Evolutionary conservation across 1,140 invertebrate genomes (phyloP).

Genomic region (Colletes gigas): DNA sequence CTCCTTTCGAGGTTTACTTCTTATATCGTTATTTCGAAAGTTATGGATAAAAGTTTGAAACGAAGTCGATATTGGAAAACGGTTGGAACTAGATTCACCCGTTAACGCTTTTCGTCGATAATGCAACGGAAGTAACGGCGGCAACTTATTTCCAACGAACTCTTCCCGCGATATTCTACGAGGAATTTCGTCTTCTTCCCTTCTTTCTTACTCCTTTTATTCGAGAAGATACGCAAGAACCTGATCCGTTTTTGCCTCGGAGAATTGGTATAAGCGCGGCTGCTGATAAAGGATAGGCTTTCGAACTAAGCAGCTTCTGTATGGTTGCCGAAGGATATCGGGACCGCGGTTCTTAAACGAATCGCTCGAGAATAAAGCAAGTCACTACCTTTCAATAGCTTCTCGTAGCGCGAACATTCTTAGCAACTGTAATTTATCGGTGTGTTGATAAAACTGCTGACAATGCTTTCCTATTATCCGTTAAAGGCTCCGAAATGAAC

Average conservation of each 20-base stretch:
- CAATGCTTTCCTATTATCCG: neutral
- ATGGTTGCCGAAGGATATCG: neutral
- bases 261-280: neutral
- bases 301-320: neutral
- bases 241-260: neutral
- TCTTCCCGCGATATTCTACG: neutral
- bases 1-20: neutral
- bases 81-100: neutral
- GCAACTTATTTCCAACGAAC: constrained; percentile 12
- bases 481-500: neutral
- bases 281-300: constrained; percentile 9
- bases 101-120: constrained; percentile 28
- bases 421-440: constrained; percentile 1
- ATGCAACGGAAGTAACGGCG: constrained; percentile 12
- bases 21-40: constrained; percentile 3
- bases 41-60: constrained; percentile 16
- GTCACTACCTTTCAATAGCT: neutral
- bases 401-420: neutral
- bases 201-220: neutral
- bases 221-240: neutral
- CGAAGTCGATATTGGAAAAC: constrained; percentile 13
- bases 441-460: neutral
- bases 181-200: neutral
- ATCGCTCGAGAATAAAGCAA: neutral
- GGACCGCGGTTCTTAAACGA: neutral